Evolutionary conservation across 2,888 invertebrate genomes (phyloP), one percentile per base, ranked within the genome.

Genomic region (Terebella lapidaria): DNA sequence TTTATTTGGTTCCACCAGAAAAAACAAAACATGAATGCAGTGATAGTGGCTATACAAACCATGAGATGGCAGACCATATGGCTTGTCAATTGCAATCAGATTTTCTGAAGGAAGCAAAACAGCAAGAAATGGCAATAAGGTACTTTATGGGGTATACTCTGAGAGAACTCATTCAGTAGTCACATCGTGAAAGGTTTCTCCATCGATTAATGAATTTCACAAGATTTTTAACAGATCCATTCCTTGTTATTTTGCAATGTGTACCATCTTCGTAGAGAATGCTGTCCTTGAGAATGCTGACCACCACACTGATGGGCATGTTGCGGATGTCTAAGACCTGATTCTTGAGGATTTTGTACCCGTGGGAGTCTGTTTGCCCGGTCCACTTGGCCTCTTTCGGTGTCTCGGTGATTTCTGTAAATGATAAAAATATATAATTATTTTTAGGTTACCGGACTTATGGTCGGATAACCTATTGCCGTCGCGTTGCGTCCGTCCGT

Each of bases 81-180:
- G 84, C 66, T 84, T 84, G 66, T 82, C 76, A 20, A 84, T 71
- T 2, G 81, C 83, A 29, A 84, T 58, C 28, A 84, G 70, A 59
- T 82, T 82, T 68, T 81, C 82, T 77, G 70, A 15, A 71, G 67
- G 30, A 55, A 60, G 22, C 24, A n/a, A 49, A 22, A 49, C 49
- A 35, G 10, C 10, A 35, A 35, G n/a, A 35, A 35, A 35, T 35
- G n/a, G 10, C 10, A 35, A 35, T 10, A 35, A 35, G 42, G 10
- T 35, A 15, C n/a, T 15, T 35, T n/a, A n/a, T n/a, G n/a, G n/a
- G n/a, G n/a, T n/a, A n/a, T n/a, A n/a, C n/a, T n/a, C n/a, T n/a
- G n/a, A n/a, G n/a, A n/a, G n/a, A n/a, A n/a, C n/a, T n/a, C n/a
- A n/a, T n/a, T n/a, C n/a, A n/a, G n/a, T n/a, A n/a, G n/a, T n/a